A percentile compares a stretch with the other conserved stretches of the same genome.
These are phyloP conservation scores for Hypselothyrea guttata DNA, from an alignment of 2,888 invertebrate species.

Conservation along the genomic window DNA sequence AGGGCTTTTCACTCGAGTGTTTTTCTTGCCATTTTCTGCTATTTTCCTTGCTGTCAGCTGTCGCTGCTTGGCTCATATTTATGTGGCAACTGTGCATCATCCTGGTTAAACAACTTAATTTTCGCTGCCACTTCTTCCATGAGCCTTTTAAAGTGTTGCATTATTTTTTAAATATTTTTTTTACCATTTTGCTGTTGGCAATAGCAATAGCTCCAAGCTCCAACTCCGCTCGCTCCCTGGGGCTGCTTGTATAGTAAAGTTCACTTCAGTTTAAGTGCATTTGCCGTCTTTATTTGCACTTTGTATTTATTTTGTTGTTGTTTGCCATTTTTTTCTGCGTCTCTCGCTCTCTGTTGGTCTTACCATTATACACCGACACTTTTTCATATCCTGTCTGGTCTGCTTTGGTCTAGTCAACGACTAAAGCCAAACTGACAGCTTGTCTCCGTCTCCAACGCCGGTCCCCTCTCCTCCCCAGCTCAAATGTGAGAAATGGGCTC, in stretches of 20 bases:
- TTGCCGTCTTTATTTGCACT: slow-evolving; percentile 71
- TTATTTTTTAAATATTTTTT: too few species aligned
- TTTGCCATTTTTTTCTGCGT: slow-evolving; percentile 27
- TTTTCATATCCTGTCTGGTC: slow-evolving; percentile 75
- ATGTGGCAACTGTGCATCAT: slow-evolving; percentile 21
- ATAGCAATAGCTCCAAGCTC: slow-evolving; percentile 7
- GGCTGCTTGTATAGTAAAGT: slow-evolving; percentile 62
- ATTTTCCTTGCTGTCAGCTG: background rate
- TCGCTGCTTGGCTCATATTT: slow-evolving; percentile 22
- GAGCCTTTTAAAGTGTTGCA: slow-evolving; percentile 32
- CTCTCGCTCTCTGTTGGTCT: slow-evolving; percentile 38
- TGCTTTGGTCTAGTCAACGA: slow-evolving; percentile 55
- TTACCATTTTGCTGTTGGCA: too few species aligned
- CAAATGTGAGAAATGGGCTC: slow-evolving; percentile 63
- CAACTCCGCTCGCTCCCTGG: background rate
- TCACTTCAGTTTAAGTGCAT: slow-evolving; percentile 77
- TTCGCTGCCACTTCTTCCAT: slow-evolving; percentile 41
- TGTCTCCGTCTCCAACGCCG: slow-evolving; percentile 34
- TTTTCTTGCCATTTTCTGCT: background rate
- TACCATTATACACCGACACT: slow-evolving; percentile 73
- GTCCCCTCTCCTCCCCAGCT: background rate
- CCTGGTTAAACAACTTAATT: slow-evolving; percentile 54
- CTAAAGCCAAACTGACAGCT: slow-evolving; percentile 61
- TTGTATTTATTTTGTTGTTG: slow-evolving; percentile 61
- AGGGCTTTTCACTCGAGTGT: background rate